Conservation (phyloP, 2,113 vertebrate species). For the Micromys minutus region DNA sequence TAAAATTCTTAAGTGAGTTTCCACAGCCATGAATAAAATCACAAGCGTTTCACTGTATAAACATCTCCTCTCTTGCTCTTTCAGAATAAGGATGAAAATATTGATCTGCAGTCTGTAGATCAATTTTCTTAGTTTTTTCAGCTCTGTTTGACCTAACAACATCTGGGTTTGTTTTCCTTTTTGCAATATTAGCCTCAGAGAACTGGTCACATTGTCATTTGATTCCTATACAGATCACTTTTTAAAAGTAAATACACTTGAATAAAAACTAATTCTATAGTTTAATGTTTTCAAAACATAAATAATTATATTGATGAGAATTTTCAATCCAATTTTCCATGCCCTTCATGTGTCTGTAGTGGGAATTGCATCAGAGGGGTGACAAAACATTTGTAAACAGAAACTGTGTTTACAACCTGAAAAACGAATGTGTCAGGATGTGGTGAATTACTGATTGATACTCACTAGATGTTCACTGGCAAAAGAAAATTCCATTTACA, state of each 20-base stretch:
- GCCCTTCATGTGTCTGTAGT: background rate
- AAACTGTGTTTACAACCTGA: background rate
- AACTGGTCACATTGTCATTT: background rate
- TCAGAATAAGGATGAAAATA: background rate
- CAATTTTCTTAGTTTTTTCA: constrained; percentile 4
- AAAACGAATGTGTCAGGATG: background rate
- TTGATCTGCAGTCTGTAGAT: background rate
- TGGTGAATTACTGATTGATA: background rate
- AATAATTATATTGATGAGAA: background rate
- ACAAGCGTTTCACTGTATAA: background rate
- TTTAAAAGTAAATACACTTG: constrained; percentile 42
- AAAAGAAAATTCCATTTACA: background rate
- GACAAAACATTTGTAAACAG: background rate
- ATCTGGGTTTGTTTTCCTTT: background rate
- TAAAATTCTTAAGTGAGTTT: background rate
- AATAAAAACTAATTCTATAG: constrained; percentile 18
- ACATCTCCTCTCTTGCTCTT: background rate
- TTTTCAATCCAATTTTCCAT: background rate
- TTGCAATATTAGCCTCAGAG: background rate
- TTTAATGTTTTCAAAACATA: constrained; percentile 19
- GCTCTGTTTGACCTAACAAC: background rate
- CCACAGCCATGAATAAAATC: background rate
- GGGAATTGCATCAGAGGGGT: background rate
- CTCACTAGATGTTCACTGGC: background rate
- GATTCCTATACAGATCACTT: background rate